A percentile compares a stretch with the other conserved stretches of the same genome.
Conservation (phyloP, 2,113 vertebrate species). For the Nothocercus nigrocapillus region DNA sequence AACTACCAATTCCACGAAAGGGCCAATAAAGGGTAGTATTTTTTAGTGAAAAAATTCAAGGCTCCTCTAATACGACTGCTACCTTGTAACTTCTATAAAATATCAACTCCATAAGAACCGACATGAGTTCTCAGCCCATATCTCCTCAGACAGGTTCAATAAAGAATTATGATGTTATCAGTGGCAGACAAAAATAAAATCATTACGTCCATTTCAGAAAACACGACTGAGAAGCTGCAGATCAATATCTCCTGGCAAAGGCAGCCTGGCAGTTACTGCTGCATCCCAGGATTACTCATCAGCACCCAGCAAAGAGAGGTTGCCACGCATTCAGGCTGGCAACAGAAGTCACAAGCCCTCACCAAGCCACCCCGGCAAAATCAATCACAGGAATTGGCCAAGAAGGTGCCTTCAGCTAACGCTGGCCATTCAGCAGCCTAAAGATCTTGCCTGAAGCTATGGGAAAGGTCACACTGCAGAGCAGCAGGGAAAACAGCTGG, state of each 20-base stretch:
- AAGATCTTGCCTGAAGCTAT: neutral
- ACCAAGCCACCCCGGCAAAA: neutral
- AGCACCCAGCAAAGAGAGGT: neutral
- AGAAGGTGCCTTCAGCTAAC: neutral
- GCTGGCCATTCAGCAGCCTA: neutral
- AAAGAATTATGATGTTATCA: neutral
- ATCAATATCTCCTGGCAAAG: neutral
- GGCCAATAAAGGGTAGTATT: neutral
- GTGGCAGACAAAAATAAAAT: neutral
- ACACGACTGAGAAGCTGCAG: neutral
- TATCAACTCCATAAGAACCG: neutral
- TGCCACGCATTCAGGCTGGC: neutral
- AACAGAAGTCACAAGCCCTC: neutral
- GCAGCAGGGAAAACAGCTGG: neutral
- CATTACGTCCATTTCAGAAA: neutral
- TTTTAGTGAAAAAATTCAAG: neutral
- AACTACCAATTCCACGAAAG: neutral
- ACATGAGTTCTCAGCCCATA: neutral
- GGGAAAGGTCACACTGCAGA: neutral
- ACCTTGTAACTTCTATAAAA: neutral
- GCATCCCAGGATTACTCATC: neutral
- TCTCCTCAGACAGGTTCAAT: neutral
- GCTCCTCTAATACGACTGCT: neutral
- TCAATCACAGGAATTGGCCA: neutral
- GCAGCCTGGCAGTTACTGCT: neutral